These are phyloP conservation scores for Trididemnum miniatum DNA, from an alignment of 23 tunicate species.

Conservation along the genomic window DNA sequence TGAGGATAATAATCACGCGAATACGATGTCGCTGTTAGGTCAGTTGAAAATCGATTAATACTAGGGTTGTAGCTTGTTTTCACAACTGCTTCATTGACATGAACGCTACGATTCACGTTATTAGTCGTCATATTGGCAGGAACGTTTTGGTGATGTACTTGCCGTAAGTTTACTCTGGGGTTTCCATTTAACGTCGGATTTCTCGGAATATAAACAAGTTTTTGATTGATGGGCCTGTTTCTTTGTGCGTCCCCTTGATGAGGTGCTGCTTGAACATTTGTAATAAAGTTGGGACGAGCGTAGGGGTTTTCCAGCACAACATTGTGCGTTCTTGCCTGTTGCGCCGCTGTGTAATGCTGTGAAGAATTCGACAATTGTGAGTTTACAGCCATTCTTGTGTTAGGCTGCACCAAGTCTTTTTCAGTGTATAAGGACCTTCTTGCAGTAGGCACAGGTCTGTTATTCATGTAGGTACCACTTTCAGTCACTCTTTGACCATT, in stretches of 20 bases:
- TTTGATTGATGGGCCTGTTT: background rate
- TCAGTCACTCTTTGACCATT: background rate
- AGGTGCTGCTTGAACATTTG: background rate
- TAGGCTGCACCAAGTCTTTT: background rate
- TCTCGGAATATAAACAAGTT: constrained; percentile 8
- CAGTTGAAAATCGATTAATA: background rate
- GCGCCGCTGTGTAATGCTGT: background rate
- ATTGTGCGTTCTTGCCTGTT: background rate
- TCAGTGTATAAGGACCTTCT: background rate
- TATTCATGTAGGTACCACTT: background rate
- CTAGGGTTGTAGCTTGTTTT: background rate
- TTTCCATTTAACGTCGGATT: constrained; percentile 4
- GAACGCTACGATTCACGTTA: background rate
- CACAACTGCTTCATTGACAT: background rate
- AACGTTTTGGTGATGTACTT: background rate
- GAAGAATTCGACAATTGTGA: background rate
- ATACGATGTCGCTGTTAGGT: background rate
- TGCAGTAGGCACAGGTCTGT: constrained; percentile 16
- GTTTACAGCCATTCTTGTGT: background rate
- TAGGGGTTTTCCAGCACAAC: background rate
- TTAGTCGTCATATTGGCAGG: background rate
- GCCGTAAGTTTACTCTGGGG: background rate
- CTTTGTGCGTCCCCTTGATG: background rate
- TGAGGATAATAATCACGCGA: constrained; percentile 43
- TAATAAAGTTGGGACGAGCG: background rate